Conservation (phyloP, 2,797 vertebrate species). For the Simalia tracyae region DNA sequence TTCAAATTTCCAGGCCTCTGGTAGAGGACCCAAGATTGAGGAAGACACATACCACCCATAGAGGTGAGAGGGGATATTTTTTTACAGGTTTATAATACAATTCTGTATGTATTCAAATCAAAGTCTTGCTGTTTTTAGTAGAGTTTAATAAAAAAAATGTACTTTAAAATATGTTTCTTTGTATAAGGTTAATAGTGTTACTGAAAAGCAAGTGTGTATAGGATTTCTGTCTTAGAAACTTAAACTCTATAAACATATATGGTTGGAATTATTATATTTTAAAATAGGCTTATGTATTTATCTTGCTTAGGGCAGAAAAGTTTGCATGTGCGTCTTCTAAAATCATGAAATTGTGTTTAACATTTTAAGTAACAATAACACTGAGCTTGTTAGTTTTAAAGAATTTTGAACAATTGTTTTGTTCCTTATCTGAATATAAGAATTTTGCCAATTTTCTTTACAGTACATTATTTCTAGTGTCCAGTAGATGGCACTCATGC, state of each 20-base stretch:
- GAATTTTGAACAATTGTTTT: not conserved
- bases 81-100: not conserved
- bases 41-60: no score
- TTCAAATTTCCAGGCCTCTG: no score
- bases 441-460: slow-evolving; percentile 20
- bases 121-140: not conserved
- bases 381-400: not conserved
- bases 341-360: not conserved
- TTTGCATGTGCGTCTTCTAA: not conserved
- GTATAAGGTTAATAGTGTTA: not conserved
- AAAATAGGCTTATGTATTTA: not conserved
- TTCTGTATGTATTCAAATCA: not conserved
- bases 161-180: not conserved
- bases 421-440: not conserved
- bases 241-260: not conserved
- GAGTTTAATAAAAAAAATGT: not conserved
- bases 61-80: no score
- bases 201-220: not conserved
- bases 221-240: not conserved
- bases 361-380: not conserved
- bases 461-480: slow-evolving; percentile 50
- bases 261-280: not conserved
- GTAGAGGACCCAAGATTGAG: no score
- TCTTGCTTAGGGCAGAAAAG: not conserved
- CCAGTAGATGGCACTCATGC: slow-evolving; percentile 67